Conservation (phyloP, 2,113 vertebrate species). For the Hippotragus niger region DNA sequence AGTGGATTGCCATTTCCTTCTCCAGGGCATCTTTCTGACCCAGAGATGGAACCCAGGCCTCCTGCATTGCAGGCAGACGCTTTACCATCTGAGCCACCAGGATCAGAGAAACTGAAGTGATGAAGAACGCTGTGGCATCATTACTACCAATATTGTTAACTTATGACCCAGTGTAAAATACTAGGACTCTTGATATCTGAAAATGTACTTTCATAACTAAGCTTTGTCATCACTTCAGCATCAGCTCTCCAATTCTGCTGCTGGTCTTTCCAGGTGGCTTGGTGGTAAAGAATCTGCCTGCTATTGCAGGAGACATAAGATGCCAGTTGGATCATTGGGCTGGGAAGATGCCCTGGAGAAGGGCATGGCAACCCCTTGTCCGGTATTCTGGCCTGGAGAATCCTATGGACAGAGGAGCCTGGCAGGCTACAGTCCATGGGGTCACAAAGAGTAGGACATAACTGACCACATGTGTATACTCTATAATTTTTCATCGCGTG, state of each 20-base stretch:
- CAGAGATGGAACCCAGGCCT: neutral
- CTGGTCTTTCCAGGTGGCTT: rapidly evolving
- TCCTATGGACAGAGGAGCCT: neutral
- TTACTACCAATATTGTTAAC: neutral
- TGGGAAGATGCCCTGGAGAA: neutral
- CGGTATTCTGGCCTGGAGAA: neutral
- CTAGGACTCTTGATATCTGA: rapidly evolving
- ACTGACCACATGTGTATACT: neutral
- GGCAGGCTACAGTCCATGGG: neutral
- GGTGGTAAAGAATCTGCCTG: neutral
- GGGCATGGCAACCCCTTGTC: neutral
- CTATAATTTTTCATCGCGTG: neutral
- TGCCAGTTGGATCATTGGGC: neutral
- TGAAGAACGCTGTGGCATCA: rapidly evolving
- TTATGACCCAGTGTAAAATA: too few species aligned
- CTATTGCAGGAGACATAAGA: neutral
- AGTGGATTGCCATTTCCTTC: neutral
- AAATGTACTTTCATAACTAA: neutral
- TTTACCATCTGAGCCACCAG: neutral
- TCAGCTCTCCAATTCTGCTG: neutral
- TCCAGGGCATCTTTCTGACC: neutral
- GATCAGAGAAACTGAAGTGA: neutral
- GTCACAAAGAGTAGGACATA: neutral
- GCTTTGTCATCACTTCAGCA: rapidly evolving
- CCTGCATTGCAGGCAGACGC: rapidly evolving